phyloP scores from a whole-genome alignment of 2,797 vertebrate genomes.

The Notamacropus eugenii region DNA sequence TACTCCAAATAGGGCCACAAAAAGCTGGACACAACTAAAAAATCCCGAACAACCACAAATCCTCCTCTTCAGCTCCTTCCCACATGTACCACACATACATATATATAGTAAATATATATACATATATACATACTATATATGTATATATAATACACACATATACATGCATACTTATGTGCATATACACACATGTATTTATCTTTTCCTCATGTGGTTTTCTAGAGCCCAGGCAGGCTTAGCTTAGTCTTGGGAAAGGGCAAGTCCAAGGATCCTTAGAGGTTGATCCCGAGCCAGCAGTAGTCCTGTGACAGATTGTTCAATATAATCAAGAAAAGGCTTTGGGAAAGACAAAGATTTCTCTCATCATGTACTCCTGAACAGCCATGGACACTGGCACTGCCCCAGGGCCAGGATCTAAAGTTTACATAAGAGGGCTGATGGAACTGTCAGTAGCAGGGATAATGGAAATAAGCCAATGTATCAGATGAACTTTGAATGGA shows the following conservation, averaged over 20 bases:
- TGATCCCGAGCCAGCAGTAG: not conserved
- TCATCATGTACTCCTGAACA: conserved; percentile 13
- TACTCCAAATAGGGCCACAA: not conserved
- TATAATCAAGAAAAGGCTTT: conserved; percentile 46
- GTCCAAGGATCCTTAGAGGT: not conserved
- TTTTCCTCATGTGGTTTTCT: not conserved
- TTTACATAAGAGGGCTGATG: not conserved
- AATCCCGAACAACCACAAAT: not conserved
- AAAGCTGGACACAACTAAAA: not conserved
- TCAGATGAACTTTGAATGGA: not conserved
- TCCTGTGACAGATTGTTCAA: not conserved
- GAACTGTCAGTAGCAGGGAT: conserved; percentile 16
- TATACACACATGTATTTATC: not conserved
- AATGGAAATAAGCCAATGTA: conserved; percentile 35
- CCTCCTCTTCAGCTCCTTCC: not conserved
- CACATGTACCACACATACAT: not conserved
- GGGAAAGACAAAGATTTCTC: conserved; percentile 25
- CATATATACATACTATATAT: too few relatives aligned
- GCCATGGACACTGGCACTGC: conserved; percentile 12
- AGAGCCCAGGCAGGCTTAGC: not conserved
- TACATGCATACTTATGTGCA: not conserved
- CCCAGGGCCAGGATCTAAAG: not conserved
- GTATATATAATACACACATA: not conserved
- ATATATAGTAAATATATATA: not conserved
- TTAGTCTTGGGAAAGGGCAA: not conserved